A percentile compares a stretch with the other conserved stretches of the same genome.
phyloP scores from a whole-genome alignment of 2,113 vertebrate species.

The Elachura formosa region DNA sequence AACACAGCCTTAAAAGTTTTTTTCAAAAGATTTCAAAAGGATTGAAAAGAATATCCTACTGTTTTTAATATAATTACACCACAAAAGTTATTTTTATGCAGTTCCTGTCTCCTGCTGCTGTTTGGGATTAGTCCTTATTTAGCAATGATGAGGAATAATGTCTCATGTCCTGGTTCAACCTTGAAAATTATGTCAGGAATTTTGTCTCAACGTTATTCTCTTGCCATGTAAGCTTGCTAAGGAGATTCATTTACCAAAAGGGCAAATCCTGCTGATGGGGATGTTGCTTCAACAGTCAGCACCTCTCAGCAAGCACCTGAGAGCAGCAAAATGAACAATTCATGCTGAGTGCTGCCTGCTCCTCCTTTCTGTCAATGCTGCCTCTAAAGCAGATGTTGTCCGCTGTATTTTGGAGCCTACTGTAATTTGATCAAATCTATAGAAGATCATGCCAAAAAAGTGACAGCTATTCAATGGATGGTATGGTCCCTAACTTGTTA shows the following conservation, averaged over 20 bases:
- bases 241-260: background rate
- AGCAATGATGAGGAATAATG: background rate
- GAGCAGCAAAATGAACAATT: background rate
- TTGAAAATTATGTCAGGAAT: background rate
- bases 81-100: background rate
- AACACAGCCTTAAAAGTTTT: background rate
- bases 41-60: background rate
- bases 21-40: background rate
- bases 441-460: background rate
- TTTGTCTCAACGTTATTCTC: background rate
- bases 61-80: constrained; percentile 7
- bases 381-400: background rate
- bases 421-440: background rate
- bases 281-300: background rate
- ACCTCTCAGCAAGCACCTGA: background rate
- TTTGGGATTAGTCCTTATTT: constrained; percentile 13
- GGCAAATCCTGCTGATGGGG: background rate
- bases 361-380: background rate
- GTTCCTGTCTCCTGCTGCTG: background rate
- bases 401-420: background rate
- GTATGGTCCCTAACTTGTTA: background rate
- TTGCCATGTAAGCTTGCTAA: background rate
- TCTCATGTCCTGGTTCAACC: background rate
- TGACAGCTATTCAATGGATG: background rate
- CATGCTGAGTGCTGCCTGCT: background rate